Conservation (phyloP, 2,888 invertebrate genomes). For the Hipparchia semele region DNA sequence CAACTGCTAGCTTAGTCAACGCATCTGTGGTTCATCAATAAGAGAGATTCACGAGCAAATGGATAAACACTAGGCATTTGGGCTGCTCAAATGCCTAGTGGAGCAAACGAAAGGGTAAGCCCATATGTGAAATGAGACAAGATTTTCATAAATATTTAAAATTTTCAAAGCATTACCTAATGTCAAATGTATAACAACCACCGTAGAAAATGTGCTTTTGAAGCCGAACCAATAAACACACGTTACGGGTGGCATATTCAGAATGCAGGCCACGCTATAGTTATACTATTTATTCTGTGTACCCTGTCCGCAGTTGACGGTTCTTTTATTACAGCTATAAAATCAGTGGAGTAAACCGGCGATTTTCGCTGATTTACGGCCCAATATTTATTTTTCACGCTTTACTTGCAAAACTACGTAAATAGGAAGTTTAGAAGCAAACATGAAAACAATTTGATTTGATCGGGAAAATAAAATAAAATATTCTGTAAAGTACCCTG, state of each 20-base stretch:
- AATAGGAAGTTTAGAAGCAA: constrained; percentile 59
- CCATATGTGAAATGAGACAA: too few species aligned
- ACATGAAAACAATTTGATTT: not conserved
- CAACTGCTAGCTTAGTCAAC: not conserved
- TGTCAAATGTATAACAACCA: not conserved
- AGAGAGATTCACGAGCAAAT: too few species aligned
- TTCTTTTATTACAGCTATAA: constrained; percentile 81
- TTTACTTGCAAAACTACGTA: constrained; percentile 61
- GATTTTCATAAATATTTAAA: not conserved
- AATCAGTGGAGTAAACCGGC: constrained; percentile 67
- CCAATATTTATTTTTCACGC: constrained; percentile 79
- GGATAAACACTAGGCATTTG: too few species aligned
- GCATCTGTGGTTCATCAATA: not conserved
- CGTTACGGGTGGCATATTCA: constrained; percentile 60
- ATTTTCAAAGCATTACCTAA: not conserved
- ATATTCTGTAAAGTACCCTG: not conserved
- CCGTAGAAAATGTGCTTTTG: constrained; percentile 50
- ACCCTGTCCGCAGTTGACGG: constrained; percentile 73
- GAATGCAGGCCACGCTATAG: constrained; percentile 65
- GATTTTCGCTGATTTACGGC: constrained; percentile 77
- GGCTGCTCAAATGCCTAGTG: too few species aligned
- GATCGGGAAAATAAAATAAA: not conserved
- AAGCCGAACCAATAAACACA: constrained; percentile 62
- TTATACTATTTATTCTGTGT: constrained; percentile 69
- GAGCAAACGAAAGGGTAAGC: too few species aligned